Evolutionary conservation across 2,113 vertebrate genomes (phyloP).

Genomic region (Notothenia rossii): DNA sequence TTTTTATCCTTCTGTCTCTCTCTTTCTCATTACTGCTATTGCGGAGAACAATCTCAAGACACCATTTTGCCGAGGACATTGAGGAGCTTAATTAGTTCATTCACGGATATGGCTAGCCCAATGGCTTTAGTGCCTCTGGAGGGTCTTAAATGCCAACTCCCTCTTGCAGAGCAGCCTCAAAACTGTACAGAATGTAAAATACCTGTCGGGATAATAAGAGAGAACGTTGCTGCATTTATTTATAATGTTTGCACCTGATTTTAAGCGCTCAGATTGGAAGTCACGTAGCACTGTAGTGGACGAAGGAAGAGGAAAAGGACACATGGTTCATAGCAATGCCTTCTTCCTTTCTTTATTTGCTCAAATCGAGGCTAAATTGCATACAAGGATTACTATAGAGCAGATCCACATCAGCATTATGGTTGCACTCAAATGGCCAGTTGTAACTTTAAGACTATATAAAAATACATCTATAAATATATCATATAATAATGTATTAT

Average conservation of each 20-base stretch:
- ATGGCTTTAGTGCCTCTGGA: slow-evolving; percentile 70
- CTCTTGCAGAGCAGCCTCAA: slow-evolving; percentile 61
- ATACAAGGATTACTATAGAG: background rate
- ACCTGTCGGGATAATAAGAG: slow-evolving; percentile 69
- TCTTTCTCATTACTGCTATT: slow-evolving; percentile 78
- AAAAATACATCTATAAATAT: too few species aligned
- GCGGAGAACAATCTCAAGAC: slow-evolving; percentile 77
- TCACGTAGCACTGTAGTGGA: background rate
- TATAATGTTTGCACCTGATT: slow-evolving; percentile 35
- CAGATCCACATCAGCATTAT: too few species aligned
- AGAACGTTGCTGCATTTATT: slow-evolving; percentile 57
- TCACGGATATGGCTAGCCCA: slow-evolving; percentile 71
- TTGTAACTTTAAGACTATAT: too few species aligned
- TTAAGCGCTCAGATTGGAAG: slow-evolving; percentile 4
- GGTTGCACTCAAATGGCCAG: too few species aligned
- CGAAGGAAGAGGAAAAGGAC: slow-evolving; percentile 22
- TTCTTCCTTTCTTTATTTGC: slow-evolving; percentile 13
- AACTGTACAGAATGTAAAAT: slow-evolving; percentile 70
- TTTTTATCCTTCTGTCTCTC: slow-evolving; percentile 42
- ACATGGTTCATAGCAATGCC: background rate
- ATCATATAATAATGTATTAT: too few species aligned
- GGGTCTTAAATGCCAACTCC: slow-evolving; percentile 73
- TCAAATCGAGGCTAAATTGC: slow-evolving; percentile 22
- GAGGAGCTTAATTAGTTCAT: slow-evolving; percentile 83
- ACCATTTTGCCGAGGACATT: slow-evolving; percentile 77